A percentile compares a stretch with the other conserved stretches of the same genome.
phyloP scores from a whole-genome alignment of 2,888 invertebrate species.

The Neoitamus cyanurus region DNA sequence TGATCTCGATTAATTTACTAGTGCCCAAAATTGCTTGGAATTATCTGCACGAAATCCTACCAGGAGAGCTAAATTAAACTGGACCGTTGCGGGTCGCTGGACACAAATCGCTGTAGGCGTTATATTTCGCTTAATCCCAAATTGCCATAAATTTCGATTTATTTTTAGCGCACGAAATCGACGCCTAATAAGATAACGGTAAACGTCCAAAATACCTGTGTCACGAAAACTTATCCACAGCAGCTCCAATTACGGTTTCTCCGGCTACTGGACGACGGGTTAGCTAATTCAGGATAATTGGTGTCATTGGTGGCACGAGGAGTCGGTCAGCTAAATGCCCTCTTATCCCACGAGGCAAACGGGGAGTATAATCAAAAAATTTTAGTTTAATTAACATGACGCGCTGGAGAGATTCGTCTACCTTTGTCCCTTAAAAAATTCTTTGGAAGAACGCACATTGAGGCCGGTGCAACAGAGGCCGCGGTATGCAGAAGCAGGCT shows the following conservation, averaged over 20 bases:
- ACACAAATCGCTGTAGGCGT: slow-evolving; percentile 11
- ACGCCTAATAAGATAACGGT: background rate
- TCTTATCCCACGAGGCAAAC: background rate
- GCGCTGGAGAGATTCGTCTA: background rate
- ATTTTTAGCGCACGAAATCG: background rate
- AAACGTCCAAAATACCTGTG: background rate
- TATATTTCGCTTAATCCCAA: background rate
- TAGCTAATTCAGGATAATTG: background rate
- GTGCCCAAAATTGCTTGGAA: background rate
- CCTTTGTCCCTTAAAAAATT: background rate
- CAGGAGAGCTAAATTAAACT: background rate
- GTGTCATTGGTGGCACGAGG: background rate
- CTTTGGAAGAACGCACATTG: background rate
- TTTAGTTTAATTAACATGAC: background rate
- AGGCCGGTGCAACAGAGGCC: background rate
- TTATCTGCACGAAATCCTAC: background rate
- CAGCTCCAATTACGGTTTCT: background rate
- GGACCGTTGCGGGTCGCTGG: background rate
- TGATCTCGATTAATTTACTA: slow-evolving; percentile 5
- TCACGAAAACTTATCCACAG: background rate
- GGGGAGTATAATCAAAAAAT: background rate
- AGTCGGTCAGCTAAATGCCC: background rate
- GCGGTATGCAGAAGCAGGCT: background rate
- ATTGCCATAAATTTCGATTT: slow-evolving; percentile 6
- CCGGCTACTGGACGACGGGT: background rate